These are phyloP conservation scores for Drosophila santomea DNA, from an alignment of 1,140 invertebrate genomes.

Conservation along the genomic window DNA sequence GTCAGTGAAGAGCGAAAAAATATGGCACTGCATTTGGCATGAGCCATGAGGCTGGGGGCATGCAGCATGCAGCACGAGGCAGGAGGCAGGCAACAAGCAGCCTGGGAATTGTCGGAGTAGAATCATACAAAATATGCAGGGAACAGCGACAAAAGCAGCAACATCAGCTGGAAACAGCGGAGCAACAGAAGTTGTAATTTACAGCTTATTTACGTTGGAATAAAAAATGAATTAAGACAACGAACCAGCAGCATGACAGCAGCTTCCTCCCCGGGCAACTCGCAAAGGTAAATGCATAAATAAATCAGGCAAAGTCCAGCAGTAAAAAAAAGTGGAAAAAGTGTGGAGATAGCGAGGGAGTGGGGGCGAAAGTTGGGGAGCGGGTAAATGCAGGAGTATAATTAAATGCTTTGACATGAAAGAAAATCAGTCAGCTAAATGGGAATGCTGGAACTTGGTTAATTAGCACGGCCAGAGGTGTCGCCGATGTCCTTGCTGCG, in stretches of 20 bases:
- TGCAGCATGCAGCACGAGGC: conserved; percentile 3
- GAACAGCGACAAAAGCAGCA: conserved; percentile 35
- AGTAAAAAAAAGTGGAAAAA: conserved; percentile 11
- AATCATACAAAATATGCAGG: conserved; percentile 62
- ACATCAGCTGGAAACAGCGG: conserved; percentile 18
- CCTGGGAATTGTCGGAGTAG: conserved; percentile 41
- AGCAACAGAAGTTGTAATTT: conserved; percentile 69
- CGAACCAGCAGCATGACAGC: conserved; percentile 57
- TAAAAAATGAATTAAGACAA: conserved; percentile 80
- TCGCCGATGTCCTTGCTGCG: conserved; percentile 10
- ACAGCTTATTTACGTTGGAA: conserved; percentile 79
- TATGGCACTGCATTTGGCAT: conserved; percentile 49
- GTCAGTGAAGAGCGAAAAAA: conserved; percentile 38
- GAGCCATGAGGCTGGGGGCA: conserved; percentile 11
- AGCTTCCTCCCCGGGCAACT: conserved; percentile 27
- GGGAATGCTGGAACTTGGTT: conserved; percentile 26
- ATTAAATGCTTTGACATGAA: conserved; percentile 78
- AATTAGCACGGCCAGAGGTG: conserved; percentile 47
- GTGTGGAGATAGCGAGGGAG: neutral
- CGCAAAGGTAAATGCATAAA: conserved; percentile 57
- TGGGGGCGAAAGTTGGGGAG: conserved; percentile 4
- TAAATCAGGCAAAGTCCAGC: conserved; percentile 59
- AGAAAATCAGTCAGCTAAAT: conserved; percentile 56
- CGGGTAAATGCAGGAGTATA: conserved; percentile 44
- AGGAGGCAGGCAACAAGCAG: conserved; percentile 37